Percentiles rank a stretch among this genome's conserved stretches.
phyloP scores from a whole-genome alignment of 2,113 vertebrate species.

The Aplodontia rufa region DNA sequence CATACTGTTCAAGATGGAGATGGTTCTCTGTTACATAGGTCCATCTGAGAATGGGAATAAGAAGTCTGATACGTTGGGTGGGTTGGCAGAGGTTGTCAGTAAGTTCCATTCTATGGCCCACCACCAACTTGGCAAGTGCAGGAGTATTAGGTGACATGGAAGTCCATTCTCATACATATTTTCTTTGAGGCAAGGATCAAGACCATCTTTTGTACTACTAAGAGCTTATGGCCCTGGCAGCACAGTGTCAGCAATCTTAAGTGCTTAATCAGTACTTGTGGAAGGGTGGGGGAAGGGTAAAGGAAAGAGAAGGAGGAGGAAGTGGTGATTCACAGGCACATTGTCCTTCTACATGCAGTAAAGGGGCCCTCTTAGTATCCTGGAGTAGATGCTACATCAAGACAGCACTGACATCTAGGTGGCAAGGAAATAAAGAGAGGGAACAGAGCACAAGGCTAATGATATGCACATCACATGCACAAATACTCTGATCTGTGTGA shows the following conservation, averaged over 20 bases:
- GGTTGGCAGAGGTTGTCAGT: neutral
- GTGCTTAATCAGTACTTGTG: neutral
- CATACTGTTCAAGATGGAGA: neutral
- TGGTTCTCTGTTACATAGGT: neutral
- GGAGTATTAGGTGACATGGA: neutral
- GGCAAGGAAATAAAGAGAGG: neutral
- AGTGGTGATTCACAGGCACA: neutral
- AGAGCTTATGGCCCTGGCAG: neutral
- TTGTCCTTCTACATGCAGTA: neutral
- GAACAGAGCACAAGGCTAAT: neutral
- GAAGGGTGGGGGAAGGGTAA: neutral
- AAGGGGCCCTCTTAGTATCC: neutral
- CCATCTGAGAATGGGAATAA: neutral
- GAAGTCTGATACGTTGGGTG: neutral
- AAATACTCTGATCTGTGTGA: neutral
- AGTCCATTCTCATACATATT: neutral
- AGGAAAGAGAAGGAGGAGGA: neutral
- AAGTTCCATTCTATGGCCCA: neutral
- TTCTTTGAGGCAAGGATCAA: neutral
- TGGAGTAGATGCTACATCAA: neutral
- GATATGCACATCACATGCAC: neutral
- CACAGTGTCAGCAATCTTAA: slow-evolving; percentile 2
- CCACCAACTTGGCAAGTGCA: neutral
- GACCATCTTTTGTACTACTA: neutral
- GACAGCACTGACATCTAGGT: neutral